Conservation (phyloP, 2,888 invertebrate genomes). For the Trilocha varians region DNA sequence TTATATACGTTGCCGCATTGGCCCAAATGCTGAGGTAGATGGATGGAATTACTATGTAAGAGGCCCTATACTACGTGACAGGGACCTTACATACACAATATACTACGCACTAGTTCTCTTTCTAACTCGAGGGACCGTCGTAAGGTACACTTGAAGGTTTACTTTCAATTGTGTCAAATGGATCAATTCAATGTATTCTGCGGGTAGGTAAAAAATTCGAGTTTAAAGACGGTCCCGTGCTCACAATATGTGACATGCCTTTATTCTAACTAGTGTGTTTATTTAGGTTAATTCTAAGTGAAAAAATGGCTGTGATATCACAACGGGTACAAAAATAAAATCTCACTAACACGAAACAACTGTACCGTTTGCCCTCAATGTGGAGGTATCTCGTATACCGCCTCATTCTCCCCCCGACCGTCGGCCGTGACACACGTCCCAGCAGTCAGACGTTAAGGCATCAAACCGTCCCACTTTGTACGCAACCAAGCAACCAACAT, state of each 20-base stretch:
- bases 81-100: slow-evolving; percentile 59
- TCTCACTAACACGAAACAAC: slow-evolving; percentile 28
- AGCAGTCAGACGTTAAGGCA: neutral
- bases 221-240: neutral
- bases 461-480: neutral
- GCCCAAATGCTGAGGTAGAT: slow-evolving; percentile 74
- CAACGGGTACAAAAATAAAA: slow-evolving; percentile 34
- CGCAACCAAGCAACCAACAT: slow-evolving; percentile 23
- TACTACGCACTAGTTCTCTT: slow-evolving; percentile 54
- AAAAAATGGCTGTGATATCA: slow-evolving; percentile 24
- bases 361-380: slow-evolving; percentile 10
- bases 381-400: slow-evolving; percentile 7
- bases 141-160: neutral
- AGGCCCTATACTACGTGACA: slow-evolving; percentile 52
- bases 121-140: slow-evolving; percentile 19
- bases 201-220: neutral
- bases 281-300: slow-evolving; percentile 31
- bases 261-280: slow-evolving; percentile 35
- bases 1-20: slow-evolving; percentile 58
- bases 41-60: slow-evolving; percentile 73
- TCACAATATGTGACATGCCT: neutral
- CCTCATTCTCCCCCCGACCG: neutral
- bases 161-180: neutral
- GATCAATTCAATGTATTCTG: too few species aligned
- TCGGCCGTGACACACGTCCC: neutral